Evolutionary conservation across 1,140 invertebrate species (phyloP).

Genomic region (Drusus annulatus): DNA sequence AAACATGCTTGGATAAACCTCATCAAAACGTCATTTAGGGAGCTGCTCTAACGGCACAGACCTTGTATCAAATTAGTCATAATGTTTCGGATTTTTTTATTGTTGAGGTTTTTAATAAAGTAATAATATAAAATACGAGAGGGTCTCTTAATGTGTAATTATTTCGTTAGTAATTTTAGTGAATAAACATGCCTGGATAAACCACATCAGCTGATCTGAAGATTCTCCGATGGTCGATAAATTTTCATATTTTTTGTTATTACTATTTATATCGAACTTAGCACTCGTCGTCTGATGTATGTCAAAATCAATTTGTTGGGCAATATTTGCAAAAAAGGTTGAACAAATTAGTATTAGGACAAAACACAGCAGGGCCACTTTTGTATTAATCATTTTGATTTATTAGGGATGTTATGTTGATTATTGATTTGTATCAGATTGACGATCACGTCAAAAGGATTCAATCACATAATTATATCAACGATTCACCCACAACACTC

Average conservation of each 20-base stretch:
- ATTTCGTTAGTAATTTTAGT: not conserved
- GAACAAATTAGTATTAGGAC: slow-evolving; percentile 64
- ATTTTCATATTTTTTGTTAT: slow-evolving; percentile 64
- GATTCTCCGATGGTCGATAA: slow-evolving; percentile 70
- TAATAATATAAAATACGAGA: not conserved
- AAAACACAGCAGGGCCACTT: slow-evolving; percentile 63
- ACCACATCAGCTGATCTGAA: slow-evolving; percentile 79
- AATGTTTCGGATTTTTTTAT: too few relatives aligned
- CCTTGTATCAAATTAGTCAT: too few relatives aligned
- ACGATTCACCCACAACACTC: too few relatives aligned
- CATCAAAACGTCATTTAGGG: too few relatives aligned
- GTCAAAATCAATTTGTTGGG: slow-evolving; percentile 67
- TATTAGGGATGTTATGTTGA: not conserved
- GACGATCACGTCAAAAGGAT: not conserved
- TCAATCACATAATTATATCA: not conserved
- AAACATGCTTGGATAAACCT: slow-evolving; percentile 84
- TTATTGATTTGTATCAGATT: too few relatives aligned
- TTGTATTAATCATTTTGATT: slow-evolving; percentile 65
- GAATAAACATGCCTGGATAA: slow-evolving; percentile 78
- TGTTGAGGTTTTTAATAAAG: too few relatives aligned
- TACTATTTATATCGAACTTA: slow-evolving; percentile 60
- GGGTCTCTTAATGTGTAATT: not conserved
- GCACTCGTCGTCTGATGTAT: slow-evolving; percentile 64
- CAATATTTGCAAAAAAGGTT: slow-evolving; percentile 67
- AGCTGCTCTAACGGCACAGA: too few relatives aligned